Evolutionary conservation across 2,797 vertebrate species (phyloP).

Genomic region (Notolabrus celidotus): DNA sequence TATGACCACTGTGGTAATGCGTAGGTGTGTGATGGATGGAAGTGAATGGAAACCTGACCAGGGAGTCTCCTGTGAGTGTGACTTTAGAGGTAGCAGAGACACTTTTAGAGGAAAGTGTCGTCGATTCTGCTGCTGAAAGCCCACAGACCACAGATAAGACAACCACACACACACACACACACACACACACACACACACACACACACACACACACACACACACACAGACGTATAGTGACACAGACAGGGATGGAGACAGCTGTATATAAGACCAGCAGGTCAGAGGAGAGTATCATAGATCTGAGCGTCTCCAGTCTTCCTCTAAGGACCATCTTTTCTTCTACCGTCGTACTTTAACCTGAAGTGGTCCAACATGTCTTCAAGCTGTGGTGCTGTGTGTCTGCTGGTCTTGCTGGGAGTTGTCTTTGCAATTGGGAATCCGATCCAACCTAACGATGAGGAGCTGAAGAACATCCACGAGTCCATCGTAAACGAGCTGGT

Average conservation of each 20-base stretch:
- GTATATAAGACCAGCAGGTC: conserved; percentile 68
- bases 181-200: conserved; percentile 24
- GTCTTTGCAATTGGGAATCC: neutral
- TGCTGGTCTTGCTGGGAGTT: conserved; percentile 62
- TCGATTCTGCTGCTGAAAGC: conserved; percentile 66
- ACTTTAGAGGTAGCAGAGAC: conserved; percentile 56
- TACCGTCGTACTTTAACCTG: too few species aligned
- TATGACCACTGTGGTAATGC: conserved; percentile 50
- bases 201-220: conserved; percentile 30
- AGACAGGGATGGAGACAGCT: neutral
- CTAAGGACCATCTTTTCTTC: neutral
- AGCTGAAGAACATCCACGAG: accelerated
- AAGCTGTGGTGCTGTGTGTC: neutral
- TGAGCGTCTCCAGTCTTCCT: neutral
- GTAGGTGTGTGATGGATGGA: conserved; percentile 13
- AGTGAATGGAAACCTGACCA: conserved; percentile 63
- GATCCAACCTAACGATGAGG: accelerated
- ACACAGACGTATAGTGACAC: conserved; percentile 15
- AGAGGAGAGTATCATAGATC: conserved; percentile 30
- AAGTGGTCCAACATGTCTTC: conserved; percentile 44
- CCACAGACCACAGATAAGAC: conserved; percentile 78
- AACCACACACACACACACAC: conserved; percentile 30
- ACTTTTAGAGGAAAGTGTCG: conserved; percentile 72
- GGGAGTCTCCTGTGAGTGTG: conserved; percentile 64
- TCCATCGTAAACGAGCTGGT: conserved; percentile 52